phyloP scores from a whole-genome alignment of 1,140 invertebrate species.

The Marisa cornuarietis region DNA sequence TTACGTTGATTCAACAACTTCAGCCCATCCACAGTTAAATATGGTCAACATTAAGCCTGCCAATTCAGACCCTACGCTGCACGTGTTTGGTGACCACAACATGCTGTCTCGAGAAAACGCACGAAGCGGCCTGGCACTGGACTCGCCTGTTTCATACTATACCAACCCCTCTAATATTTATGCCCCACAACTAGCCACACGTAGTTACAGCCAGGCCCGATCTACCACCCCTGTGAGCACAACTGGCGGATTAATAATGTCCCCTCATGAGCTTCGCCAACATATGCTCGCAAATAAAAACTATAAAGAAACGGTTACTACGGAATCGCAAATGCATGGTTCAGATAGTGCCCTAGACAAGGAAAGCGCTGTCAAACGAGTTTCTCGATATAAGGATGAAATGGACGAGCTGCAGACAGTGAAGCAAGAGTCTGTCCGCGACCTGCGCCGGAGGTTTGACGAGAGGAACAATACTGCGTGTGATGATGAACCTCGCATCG shows the following conservation, averaged over 20 bases:
- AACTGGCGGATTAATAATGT: conserved; percentile 20
- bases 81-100: conserved; percentile 37
- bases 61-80: conserved; percentile 31
- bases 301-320: conserved; percentile 36
- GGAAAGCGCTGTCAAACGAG: conserved; percentile 23
- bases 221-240: background rate
- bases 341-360: conserved; percentile 27
- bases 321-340: conserved; percentile 51
- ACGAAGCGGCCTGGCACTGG: conserved; percentile 4
- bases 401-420: conserved; percentile 50
- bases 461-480: conserved; percentile 34
- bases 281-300: conserved; percentile 38
- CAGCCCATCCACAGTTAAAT: background rate
- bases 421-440: conserved; percentile 47
- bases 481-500: conserved; percentile 29
- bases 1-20: background rate
- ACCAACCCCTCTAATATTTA: conserved; percentile 13
- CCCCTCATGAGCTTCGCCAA: conserved; percentile 29
- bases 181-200: conserved; percentile 4
- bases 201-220: background rate
- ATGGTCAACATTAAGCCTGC: conserved; percentile 23
- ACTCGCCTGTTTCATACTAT: conserved; percentile 9
- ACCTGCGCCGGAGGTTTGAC: conserved; percentile 50
- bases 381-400: conserved; percentile 53
- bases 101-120: conserved; percentile 51